Evolutionary conservation across 2,888 invertebrate species (phyloP).

Genomic region (Himalopsyche japonica): DNA sequence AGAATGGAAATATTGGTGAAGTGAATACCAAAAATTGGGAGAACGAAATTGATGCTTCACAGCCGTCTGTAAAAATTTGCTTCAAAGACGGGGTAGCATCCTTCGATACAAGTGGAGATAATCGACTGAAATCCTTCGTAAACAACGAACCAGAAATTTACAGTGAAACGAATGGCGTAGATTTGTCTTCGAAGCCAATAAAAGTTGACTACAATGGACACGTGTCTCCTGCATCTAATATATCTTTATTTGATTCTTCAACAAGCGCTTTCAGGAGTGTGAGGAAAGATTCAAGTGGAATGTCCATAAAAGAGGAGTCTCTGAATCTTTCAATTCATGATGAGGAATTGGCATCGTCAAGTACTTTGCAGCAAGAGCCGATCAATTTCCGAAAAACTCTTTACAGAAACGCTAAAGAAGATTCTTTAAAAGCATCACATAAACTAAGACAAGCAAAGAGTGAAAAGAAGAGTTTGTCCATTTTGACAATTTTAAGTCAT

Average conservation of each 20-base stretch:
- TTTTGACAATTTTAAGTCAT: not conserved
- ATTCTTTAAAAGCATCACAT: not conserved
- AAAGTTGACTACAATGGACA: conserved; percentile 2
- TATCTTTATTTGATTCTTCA: conserved; percentile 17
- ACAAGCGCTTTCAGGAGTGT: conserved; percentile 32
- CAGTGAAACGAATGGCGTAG: conserved; percentile 22
- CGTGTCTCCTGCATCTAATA: not conserved
- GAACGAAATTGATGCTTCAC: conserved; percentile 56
- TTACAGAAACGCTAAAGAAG: not conserved
- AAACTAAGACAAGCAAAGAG: not conserved
- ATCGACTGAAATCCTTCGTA: conserved; percentile 6
- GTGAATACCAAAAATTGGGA: conserved; percentile 58
- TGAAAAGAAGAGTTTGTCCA: not conserved
- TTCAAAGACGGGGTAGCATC: conserved; percentile 8
- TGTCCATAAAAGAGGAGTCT: not conserved
- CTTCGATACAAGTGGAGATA: conserved; percentile 15
- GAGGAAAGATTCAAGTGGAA: conserved; percentile 10
- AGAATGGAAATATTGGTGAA: conserved; percentile 50
- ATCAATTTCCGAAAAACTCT: not conserved
- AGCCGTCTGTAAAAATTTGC: conserved; percentile 18
- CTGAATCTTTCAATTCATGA: not conserved
- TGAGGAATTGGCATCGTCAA: not conserved
- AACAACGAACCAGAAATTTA: conserved; percentile 9
- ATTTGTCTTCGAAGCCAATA: conserved; percentile 10
- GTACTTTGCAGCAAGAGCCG: not conserved